These are phyloP conservation scores for Crotalus tigris DNA, from an alignment of 2,113 vertebrate species.

Conservation along the genomic window DNA sequence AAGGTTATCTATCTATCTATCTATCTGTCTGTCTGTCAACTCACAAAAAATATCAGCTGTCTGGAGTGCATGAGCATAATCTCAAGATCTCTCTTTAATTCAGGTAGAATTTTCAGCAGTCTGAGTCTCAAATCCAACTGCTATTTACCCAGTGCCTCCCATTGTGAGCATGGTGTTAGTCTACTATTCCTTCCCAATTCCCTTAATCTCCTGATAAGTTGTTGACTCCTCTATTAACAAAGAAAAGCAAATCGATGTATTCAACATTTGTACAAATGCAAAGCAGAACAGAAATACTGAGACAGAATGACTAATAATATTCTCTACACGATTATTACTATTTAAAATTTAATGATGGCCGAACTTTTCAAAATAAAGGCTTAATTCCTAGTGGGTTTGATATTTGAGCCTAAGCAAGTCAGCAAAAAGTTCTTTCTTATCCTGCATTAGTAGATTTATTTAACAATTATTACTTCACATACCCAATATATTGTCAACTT, in stretches of 20 bases:
- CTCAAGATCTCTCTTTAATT: neutral
- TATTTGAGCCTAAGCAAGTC: neutral
- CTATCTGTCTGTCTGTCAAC: neutral
- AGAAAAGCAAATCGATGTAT: neutral
- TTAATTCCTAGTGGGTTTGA: neutral
- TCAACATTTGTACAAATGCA: neutral
- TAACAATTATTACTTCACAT: neutral
- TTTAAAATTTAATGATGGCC: neutral
- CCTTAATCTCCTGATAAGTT: neutral
- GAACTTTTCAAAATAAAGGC: neutral
- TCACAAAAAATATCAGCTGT: neutral
- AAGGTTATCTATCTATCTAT: too few relatives aligned
- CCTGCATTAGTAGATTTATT: neutral
- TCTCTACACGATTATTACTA: neutral
- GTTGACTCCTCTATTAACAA: neutral
- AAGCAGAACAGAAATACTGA: neutral
- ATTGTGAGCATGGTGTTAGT: neutral
- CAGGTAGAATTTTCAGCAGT: neutral
- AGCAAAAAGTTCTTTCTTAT: neutral
- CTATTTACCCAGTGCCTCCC: neutral
- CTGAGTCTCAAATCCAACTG: neutral
- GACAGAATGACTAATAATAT: neutral
- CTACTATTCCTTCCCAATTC: neutral
- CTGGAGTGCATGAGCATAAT: neutral
- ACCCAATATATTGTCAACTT: neutral